Evolutionary conservation across 1,140 invertebrate species (phyloP).

Genomic region (Acromyrmex heyeri): DNA sequence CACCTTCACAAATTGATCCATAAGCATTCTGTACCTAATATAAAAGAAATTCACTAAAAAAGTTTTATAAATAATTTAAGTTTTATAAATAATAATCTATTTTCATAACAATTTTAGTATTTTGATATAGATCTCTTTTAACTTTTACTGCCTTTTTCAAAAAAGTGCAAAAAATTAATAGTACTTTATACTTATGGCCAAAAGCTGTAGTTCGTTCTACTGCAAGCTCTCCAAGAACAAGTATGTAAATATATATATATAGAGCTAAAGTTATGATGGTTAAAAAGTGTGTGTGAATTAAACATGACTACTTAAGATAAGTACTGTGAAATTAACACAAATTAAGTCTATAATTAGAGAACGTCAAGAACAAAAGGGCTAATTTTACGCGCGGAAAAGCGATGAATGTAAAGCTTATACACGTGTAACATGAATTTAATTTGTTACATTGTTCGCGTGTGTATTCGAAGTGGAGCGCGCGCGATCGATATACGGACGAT

Average conservation of each 20-base stretch:
- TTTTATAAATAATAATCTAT: no score
- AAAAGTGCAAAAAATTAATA: no score
- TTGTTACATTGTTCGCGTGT: constrained; percentile 48
- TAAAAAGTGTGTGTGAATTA: neutral
- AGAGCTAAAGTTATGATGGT: neutral
- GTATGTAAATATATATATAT: neutral
- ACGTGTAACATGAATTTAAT: constrained; percentile 49
- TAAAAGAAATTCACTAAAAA: no score
- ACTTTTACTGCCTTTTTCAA: no score
- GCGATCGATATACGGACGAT: constrained; percentile 58
- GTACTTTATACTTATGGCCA: no score
- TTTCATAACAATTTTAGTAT: no score
- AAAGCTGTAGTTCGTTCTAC: neutral
- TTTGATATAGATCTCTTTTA: no score
- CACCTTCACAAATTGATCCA: no score
- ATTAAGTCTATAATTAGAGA: neutral
- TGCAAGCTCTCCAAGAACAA: neutral
- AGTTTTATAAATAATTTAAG: no score
- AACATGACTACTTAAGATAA: neutral
- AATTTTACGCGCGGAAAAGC: constrained; percentile 17
- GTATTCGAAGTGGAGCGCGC: constrained; percentile 19
- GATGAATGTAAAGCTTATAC: constrained; percentile 6
- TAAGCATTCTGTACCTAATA: no score
- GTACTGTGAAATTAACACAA: neutral
- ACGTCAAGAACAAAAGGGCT: constrained; percentile 1